Base-by-base conservation (phyloP, 1,140 invertebrate species). In the Drosophila grimshawi region DNA sequence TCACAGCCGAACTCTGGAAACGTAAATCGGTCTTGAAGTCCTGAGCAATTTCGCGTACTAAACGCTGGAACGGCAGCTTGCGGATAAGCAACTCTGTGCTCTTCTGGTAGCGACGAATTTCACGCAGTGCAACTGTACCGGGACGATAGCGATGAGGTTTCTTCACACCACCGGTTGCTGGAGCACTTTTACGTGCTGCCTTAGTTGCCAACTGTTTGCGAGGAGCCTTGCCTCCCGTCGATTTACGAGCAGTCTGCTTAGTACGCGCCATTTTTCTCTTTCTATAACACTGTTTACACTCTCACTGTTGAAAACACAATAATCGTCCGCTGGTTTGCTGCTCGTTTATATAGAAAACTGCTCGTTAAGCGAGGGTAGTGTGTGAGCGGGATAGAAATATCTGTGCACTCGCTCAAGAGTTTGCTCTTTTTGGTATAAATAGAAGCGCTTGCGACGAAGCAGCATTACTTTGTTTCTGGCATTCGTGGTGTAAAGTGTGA, bases 41-140 rank as follows among this genome's bases (percentile, higher is more conserved):
- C 78, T 97, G 97, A 4, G 97, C 96, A 74, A 97, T 97, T 94
- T 97, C 96, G 93, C 97, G 93, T 30, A 97, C 96, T 59, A 97
- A 92, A 80, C 97, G 94, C 91, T 97, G 97, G 93, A 98, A 98
- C 0, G 97, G 97, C 79, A 97, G 93, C 93, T 97, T 98, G 53
- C 97, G 94, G 19, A 19, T 19, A 19, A 19, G 19, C 19, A 19
- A 92, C 97, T 98, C 97, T 33, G 97, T 97, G 2, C 95, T 95
- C 76, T 96, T 96, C 73, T 96, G 95, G 77, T 96, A 96, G 94
- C 94, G 94, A 91, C 97, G 93, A 85, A 98, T 98, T 94, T 98
- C 97, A 93, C 96, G 93, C 37, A 96, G 93, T 85, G 95, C 94
- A 3, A 95, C 77, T 41, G 97, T 97, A 86, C 97, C 97, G 2